A percentile compares a stretch with the other conserved stretches of the same genome.
Evolutionary conservation across 2,113 vertebrate genomes (phyloP).

Genomic region (Clinocottus analis): DNA sequence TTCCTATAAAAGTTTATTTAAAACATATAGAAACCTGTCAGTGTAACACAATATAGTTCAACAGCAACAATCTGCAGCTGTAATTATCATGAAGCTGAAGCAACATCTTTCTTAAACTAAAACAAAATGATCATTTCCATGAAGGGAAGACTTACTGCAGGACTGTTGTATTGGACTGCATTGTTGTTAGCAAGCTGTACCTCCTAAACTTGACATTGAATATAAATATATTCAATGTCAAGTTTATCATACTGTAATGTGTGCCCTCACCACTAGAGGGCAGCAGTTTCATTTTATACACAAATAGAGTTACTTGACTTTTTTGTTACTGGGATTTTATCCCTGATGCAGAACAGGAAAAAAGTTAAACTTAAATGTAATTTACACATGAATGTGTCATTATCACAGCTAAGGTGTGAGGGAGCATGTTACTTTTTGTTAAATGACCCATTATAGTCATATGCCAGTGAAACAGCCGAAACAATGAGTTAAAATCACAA

Average conservation of each 20-base stretch:
- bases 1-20: slow-evolving; percentile 3
- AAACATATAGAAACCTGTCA: background rate
- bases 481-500: background rate
- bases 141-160: background rate
- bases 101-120: background rate
- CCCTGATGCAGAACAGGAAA: background rate
- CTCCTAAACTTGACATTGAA: background rate
- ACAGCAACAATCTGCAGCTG: background rate
- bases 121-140: background rate
- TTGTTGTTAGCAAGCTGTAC: background rate
- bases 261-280: slow-evolving; percentile 54
- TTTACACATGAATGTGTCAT: slow-evolving; percentile 1
- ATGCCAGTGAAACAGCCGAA: background rate
- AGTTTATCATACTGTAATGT: slow-evolving; percentile 2
- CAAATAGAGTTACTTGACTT: background rate
- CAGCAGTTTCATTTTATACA: slow-evolving; percentile 40
- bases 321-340: background rate
- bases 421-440: background rate
- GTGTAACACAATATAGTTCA: background rate
- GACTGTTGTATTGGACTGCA: background rate
- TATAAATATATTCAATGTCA: background rate
- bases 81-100: background rate
- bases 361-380: background rate
- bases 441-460: background rate
- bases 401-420: slow-evolving; percentile 10